A percentile compares a stretch with the other conserved stretches of the same genome.
Evolutionary conservation across 2,888 invertebrate species (phyloP).

Genomic region (Chesias legatella): DNA sequence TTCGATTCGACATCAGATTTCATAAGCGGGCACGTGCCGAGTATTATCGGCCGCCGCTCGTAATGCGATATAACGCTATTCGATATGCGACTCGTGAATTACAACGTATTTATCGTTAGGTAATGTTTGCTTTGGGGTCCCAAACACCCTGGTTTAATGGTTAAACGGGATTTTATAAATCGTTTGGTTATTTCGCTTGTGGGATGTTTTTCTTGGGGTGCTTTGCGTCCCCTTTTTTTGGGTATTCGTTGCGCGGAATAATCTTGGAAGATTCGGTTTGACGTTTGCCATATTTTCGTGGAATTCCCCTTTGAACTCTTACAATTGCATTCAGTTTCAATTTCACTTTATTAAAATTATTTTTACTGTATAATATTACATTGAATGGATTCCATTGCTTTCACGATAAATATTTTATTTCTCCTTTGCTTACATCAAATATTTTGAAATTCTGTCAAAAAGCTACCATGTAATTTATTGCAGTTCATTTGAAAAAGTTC

Average conservation of each 20-base stretch:
- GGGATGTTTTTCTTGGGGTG: conserved; percentile 29
- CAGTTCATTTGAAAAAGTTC: no score
- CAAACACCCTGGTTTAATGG: conserved; percentile 37
- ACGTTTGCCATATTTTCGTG: no score
- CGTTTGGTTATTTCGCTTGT: conserved; percentile 42
- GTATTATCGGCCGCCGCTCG: conserved; percentile 69
- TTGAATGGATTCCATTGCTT: no score
- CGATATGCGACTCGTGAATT: conserved; percentile 59
- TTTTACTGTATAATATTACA: no score
- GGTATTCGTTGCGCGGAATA: background rate
- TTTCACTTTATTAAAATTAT: no score
- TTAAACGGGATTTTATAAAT: conserved; percentile 61
- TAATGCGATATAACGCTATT: conserved; percentile 30
- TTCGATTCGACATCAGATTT: conserved; percentile 57
- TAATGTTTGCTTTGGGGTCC: conserved; percentile 44
- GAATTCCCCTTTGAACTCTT: no score
- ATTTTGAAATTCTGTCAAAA: no score
- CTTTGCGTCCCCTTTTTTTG: conserved; percentile 11
- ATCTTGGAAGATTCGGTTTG: background rate
- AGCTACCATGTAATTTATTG: no score
- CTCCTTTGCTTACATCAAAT: no score
- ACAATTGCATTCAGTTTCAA: no score
- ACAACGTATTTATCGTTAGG: conserved; percentile 70
- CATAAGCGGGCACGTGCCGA: conserved; percentile 70
- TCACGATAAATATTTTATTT: no score